Evolutionary conservation across 2,888 invertebrate genomes (phyloP).

Genomic region (Tupiocoris notatus): DNA sequence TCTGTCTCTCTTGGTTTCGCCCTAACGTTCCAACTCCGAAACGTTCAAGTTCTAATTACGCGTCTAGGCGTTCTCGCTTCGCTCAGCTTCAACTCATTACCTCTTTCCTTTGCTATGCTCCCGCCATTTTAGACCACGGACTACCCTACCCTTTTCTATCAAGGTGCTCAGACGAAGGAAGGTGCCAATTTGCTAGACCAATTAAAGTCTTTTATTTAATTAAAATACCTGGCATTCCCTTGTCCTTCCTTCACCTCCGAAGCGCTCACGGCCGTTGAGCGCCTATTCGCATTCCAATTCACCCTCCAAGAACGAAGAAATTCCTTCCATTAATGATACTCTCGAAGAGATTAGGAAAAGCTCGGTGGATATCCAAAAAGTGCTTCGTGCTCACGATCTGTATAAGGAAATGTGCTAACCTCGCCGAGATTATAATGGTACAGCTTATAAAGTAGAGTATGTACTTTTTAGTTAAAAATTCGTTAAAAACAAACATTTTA

Average conservation of each 20-base stretch:
- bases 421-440: too few species aligned
- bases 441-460: too few species aligned
- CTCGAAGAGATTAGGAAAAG: too few species aligned
- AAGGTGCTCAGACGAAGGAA: constrained; percentile 2
- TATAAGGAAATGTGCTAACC: too few species aligned
- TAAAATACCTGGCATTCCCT: constrained; percentile 28
- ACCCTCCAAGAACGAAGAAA: constrained; percentile 3
- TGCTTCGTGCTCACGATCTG: too few species aligned
- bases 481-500: too few species aligned
- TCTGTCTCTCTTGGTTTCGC: background rate
- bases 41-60: constrained; percentile 30
- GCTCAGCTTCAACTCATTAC: too few species aligned
- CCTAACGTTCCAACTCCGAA: constrained; percentile 12
- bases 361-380: too few species aligned
- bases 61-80: constrained; percentile 1
- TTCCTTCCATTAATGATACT: too few species aligned
- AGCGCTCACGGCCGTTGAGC: background rate
- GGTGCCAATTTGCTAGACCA: constrained; percentile 36
- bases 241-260: constrained; percentile 12
- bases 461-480: too few species aligned
- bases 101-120: constrained; percentile 4
- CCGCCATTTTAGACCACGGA: constrained; percentile 22
- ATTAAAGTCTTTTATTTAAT: constrained; percentile 40
- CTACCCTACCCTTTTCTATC: background rate
- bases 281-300: constrained; percentile 13